Base-by-base conservation (phyloP, 2,888 invertebrate species). In the Anticlea derivata region DNA sequence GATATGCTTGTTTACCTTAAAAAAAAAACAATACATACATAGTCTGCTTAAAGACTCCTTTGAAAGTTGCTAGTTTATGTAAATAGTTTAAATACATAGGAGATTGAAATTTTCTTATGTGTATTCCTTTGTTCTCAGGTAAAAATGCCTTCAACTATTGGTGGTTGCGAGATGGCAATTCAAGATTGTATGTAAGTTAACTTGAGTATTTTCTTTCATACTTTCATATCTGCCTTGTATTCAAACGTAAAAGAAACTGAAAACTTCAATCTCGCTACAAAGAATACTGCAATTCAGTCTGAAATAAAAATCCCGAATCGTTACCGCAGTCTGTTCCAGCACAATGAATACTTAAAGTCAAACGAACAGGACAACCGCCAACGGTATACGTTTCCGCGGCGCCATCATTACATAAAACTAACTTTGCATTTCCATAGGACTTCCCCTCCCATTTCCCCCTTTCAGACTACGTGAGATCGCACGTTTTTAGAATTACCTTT, bases 401-500 rank as follows among this genome's bases (percentile, higher is more conserved):
- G 20, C 44, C 26, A 13, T 48, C 24, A 34, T 44, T 45, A 31
- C 40, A 45, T 35, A 55, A 50, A 53, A 49, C 50, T 41, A 30
- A 56, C 47, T 41, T 38, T 35, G 27, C 47, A 57, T 52, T 37
- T 52, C 45, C 56, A 60, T 50, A 58, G 58, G 51, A 61, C 58
- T 54, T 51, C 45, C 58, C 47, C 50, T 23, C 54, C 59, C 47
- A 40, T 39, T 50, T 29, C 50, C 50, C 40, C 45, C 38, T 52
- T 43, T 23, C 37, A 30, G 44, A 39, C 43, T 35, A 33, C 48
- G 47, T 53, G 62, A 68, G 60, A 66, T 65, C 63, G 60, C 67
- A 68, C 54, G 66, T 22, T 34, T 7, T 20, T 17, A 22, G 44
- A 53, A 33, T 34, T 7, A 35, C 30, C 45, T 29, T 29, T 55